Conservation (phyloP, 2,888 invertebrate genomes). For the Cinara cedri region DNA sequence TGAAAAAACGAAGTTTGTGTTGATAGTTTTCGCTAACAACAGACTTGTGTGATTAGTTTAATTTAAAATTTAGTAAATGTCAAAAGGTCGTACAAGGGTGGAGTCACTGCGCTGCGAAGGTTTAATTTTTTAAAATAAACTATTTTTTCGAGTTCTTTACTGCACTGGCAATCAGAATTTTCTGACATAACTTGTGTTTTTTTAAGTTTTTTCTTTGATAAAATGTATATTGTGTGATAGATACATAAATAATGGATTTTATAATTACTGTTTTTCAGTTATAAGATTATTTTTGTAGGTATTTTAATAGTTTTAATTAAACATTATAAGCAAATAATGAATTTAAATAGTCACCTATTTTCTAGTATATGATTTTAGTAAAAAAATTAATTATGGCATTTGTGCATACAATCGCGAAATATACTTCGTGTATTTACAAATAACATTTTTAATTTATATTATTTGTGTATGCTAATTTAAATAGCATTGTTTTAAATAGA, state of each 20-base stretch:
- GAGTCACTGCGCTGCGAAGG: background rate
- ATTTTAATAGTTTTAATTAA: background rate
- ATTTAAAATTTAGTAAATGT: constrained; percentile 16
- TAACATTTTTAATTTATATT: background rate
- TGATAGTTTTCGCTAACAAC: background rate
- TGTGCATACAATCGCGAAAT: background rate
- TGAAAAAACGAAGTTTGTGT: background rate
- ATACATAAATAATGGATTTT: too few species aligned
- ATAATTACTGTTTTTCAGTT: background rate
- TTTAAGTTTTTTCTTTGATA: background rate
- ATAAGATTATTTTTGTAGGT: background rate
- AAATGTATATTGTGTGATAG: too few species aligned
- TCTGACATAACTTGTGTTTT: background rate
- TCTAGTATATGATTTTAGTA: background rate
- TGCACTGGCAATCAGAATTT: background rate
- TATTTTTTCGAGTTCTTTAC: background rate
- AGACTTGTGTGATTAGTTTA: background rate
- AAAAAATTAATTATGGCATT: background rate
- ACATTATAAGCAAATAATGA: too few species aligned
- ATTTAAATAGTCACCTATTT: too few species aligned
- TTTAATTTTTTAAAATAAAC: background rate
- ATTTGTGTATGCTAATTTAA: constrained; percentile 4
- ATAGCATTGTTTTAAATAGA: constrained; percentile 1
- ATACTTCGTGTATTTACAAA: background rate
- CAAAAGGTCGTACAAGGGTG: constrained; percentile 48